Evolutionary conservation across 2,797 vertebrate species (phyloP).

Genomic region (Arctocebus calabarensis): DNA sequence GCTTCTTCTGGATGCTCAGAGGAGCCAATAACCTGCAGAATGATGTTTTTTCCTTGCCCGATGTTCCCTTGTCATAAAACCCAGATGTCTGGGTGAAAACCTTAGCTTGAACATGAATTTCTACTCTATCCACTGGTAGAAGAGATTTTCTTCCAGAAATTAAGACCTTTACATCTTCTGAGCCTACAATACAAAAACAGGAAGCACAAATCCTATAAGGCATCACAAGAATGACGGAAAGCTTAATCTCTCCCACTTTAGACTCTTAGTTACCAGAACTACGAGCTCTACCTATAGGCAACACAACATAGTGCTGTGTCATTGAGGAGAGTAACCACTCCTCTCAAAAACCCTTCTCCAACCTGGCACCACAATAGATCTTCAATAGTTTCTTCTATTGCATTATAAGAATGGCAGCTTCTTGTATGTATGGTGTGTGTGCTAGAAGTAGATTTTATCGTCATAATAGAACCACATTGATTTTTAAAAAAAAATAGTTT

Average conservation of each 20-base stretch:
- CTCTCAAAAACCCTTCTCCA: not conserved
- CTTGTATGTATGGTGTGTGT: not conserved
- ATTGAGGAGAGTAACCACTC: not conserved
- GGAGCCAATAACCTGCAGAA: conserved; percentile 1
- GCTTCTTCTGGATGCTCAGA: not conserved
- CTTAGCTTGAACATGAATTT: not conserved
- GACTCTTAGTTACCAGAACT: not conserved
- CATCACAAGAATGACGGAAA: not conserved
- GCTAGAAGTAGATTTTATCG: not conserved
- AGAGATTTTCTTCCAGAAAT: conserved; percentile 29
- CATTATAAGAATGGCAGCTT: not conserved
- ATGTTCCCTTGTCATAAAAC: not conserved
- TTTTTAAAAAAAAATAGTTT: not conserved
- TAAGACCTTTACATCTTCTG: conserved; percentile 25
- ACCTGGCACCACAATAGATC: not conserved
- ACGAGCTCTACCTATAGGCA: not conserved
- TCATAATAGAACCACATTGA: not conserved
- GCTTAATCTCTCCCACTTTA: not conserved
- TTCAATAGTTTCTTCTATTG: not conserved
- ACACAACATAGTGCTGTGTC: not conserved
- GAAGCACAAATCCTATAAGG: not conserved
- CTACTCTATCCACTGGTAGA: not conserved
- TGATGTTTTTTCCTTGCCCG: conserved; percentile 38
- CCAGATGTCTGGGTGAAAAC: not conserved
- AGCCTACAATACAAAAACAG: not conserved